Evolutionary conservation across 2,113 vertebrate species (phyloP).

Genomic region (Urocitellus parryii): DNA sequence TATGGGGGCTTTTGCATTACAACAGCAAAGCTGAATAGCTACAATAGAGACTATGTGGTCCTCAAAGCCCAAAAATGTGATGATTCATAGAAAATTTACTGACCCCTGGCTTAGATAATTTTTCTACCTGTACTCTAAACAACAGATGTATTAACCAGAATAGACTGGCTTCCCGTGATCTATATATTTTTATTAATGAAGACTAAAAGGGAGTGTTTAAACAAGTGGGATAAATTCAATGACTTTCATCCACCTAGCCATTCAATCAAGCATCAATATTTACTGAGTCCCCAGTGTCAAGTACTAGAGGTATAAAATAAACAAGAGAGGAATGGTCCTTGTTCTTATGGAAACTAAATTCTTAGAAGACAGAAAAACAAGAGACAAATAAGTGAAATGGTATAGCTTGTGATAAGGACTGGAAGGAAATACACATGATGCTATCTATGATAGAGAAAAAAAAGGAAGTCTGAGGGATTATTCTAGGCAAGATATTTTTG

Average conservation of each 20-base stretch:
- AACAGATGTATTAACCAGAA: neutral
- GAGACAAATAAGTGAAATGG: slow-evolving; percentile 31
- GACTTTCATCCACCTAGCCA: slow-evolving; percentile 36
- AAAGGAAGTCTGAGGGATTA: neutral
- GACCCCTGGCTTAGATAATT: neutral
- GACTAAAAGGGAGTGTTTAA: slow-evolving; percentile 36
- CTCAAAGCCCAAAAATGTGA: slow-evolving; percentile 1
- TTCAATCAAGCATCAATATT: slow-evolving; percentile 24
- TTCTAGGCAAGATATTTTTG: neutral
- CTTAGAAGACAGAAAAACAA: slow-evolving; percentile 37
- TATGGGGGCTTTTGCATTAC: neutral
- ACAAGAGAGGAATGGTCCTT: neutral
- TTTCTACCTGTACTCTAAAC: neutral
- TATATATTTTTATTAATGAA: slow-evolving; percentile 45
- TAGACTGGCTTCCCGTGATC: slow-evolving; percentile 6
- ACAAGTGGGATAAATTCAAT: slow-evolving; percentile 18
- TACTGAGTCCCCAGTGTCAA: slow-evolving; percentile 2
- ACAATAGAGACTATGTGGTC: neutral
- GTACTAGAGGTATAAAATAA: slow-evolving; percentile 44
- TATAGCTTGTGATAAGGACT: neutral
- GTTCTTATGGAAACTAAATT: slow-evolving; percentile 63
- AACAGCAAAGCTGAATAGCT: slow-evolving; percentile 13
- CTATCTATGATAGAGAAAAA: neutral
- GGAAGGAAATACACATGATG: neutral
- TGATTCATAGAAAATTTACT: neutral